phyloP scores from a whole-genome alignment of 37 sponge, comb jelly and placozoan genomes.

The Ephydatia muelleri region DNA sequence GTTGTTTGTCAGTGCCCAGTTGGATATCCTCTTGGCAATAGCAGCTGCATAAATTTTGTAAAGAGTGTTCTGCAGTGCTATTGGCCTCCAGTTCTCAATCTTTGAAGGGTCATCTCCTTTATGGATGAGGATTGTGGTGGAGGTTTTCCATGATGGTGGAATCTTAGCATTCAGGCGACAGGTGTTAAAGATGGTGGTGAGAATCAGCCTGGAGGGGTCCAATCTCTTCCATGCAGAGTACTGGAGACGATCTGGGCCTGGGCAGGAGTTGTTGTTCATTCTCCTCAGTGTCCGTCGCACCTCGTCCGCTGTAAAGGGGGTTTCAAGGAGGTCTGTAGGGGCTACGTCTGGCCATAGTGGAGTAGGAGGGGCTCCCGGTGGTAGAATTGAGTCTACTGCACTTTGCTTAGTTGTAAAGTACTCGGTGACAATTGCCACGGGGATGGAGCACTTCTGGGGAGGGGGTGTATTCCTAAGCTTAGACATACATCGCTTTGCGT shows the following conservation, averaged over 20 bases:
- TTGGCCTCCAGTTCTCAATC: constrained; percentile 46
- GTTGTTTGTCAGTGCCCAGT: constrained; percentile 17
- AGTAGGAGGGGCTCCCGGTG: neutral
- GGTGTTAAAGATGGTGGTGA: constrained; percentile 8
- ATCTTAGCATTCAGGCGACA: constrained; percentile 9
- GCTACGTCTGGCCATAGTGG: neutral
- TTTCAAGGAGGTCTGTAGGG: constrained; percentile 2
- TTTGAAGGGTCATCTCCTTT: constrained; percentile 2
- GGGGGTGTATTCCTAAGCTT: neutral
- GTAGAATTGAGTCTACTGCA: neutral
- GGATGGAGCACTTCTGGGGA: neutral
- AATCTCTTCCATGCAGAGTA: neutral
- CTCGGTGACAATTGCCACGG: neutral
- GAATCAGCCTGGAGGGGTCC: neutral
- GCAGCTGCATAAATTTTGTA: constrained; percentile 40
- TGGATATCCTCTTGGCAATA: constrained; percentile 23
- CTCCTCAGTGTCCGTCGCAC: constrained; percentile 2
- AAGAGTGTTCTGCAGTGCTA: constrained; percentile 42
- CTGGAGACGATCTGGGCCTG: constrained; percentile 31
- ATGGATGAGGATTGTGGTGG: constrained; percentile 29
- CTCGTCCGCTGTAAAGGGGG: neutral
- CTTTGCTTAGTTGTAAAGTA: neutral
- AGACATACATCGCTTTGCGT: neutral
- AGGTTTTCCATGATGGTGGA: constrained; percentile 34
- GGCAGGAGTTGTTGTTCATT: constrained; percentile 1